Percentiles rank a stretch among this genome's conserved stretches.
phyloP scores from a whole-genome alignment of 2,888 invertebrate species.

The Selenia dentaria region DNA sequence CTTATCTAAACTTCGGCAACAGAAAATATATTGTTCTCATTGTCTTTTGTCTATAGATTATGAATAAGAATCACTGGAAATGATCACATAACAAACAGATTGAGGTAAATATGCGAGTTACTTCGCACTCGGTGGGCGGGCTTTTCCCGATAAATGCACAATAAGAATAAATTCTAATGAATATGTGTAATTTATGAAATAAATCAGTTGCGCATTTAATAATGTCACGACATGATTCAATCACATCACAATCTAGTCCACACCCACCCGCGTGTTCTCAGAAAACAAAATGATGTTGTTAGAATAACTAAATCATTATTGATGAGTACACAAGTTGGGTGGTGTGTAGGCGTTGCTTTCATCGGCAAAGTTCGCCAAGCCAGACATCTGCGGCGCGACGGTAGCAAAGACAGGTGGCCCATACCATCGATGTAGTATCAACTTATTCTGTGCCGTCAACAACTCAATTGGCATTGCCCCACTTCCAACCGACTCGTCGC shows the following conservation, averaged over 20 bases:
- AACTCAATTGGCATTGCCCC: conserved; percentile 18
- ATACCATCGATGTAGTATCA: background rate
- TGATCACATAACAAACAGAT: too few relatives aligned
- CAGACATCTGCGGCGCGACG: conserved; percentile 1
- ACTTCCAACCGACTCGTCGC: conserved; percentile 14
- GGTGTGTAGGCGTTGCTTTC: conserved; percentile 13
- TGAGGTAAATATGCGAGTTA: too few relatives aligned
- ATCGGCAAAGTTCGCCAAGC: conserved; percentile 10
- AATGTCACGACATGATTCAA: background rate
- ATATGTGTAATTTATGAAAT: background rate
- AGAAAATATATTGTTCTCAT: too few relatives aligned
- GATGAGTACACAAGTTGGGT: too few relatives aligned
- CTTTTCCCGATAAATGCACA: background rate
- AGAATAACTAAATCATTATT: too few relatives aligned
- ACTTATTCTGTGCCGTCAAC: conserved; percentile 1
- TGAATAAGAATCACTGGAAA: too few relatives aligned
- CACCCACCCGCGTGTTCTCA: conserved; percentile 2
- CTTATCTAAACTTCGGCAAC: too few relatives aligned
- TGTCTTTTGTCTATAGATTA: too few relatives aligned
- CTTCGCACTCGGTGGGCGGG: background rate
- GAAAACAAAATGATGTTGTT: conserved; percentile 8
- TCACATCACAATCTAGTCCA: background rate
- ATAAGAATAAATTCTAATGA: background rate
- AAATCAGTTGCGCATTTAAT: background rate
- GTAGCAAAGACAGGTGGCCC: conserved; percentile 8